phyloP scores from a whole-genome alignment of 2,797 vertebrate species.

The Neostethus bicornis region DNA sequence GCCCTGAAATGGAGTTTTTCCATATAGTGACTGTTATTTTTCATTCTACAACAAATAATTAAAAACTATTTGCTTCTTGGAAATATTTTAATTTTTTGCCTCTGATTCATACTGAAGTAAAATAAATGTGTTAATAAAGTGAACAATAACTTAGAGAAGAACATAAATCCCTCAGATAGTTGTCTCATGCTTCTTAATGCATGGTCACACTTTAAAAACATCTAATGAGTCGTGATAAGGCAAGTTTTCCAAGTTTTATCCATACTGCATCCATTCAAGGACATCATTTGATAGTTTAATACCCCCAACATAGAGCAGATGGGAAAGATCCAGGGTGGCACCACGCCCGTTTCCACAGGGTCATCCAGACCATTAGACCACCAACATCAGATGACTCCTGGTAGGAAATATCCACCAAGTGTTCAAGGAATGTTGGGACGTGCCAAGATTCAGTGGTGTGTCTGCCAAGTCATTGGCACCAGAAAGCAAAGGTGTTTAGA shows the following conservation, averaged over 20 bases:
- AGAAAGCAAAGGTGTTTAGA: slow-evolving; percentile 38
- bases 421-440: slow-evolving; percentile 53
- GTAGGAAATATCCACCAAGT: slow-evolving; percentile 63
- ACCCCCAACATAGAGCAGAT: slow-evolving; percentile 69
- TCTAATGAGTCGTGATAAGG: neutral
- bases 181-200: neutral
- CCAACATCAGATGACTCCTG: slow-evolving; percentile 71
- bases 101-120: too few species aligned
- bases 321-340: slow-evolving; percentile 74
- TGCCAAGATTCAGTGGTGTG: slow-evolving; percentile 45
- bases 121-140: too few species aligned
- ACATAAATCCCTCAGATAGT: neutral
- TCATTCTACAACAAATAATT: too few species aligned
- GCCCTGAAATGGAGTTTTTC: too few species aligned
- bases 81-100: too few species aligned
- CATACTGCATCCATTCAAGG: slow-evolving; percentile 65
- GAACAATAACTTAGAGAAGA: neutral
- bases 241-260: slow-evolving; percentile 26
- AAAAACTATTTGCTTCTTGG: too few species aligned
- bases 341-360: slow-evolving; percentile 68
- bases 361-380: slow-evolving; percentile 75
- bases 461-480: slow-evolving; percentile 27
- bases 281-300: slow-evolving; percentile 59
- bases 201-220: neutral
- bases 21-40: too few species aligned